phyloP scores from a whole-genome alignment of 2,888 invertebrate species.

The Pimpla rufipes region DNA sequence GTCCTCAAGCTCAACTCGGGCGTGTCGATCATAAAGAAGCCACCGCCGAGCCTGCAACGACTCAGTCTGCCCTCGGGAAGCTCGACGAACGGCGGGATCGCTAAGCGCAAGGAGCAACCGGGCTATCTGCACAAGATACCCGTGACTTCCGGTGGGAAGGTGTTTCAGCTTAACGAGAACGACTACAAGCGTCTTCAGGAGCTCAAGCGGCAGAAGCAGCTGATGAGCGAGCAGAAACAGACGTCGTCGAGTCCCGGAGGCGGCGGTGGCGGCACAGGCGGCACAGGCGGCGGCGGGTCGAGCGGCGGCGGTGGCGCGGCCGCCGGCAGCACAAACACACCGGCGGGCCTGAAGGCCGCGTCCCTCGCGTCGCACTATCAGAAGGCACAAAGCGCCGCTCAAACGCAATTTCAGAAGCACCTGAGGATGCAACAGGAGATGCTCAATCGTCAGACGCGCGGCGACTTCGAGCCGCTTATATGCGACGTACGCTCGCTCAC shows the following conservation, averaged over 20 bases:
- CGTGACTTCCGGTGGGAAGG: conserved; percentile 90
- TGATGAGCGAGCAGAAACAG: conserved; percentile 81
- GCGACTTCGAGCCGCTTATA: conserved; percentile 84
- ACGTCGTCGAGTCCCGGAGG: conserved; percentile 61
- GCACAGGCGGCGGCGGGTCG: conserved; percentile 46
- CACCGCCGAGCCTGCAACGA: conserved; percentile 82
- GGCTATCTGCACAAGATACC: conserved; percentile 87
- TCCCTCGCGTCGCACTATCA: conserved; percentile 71
- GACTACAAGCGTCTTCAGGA: conserved; percentile 90
- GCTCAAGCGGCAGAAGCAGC: conserved; percentile 86
- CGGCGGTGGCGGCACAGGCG: conserved; percentile 57
- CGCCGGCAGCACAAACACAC: conserved; percentile 49
- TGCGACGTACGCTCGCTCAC: conserved; percentile 83
- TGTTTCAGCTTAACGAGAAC: conserved; percentile 92
- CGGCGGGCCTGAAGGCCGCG: conserved; percentile 65
- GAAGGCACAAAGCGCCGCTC: conserved; percentile 78
- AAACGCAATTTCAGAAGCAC: conserved; percentile 82
- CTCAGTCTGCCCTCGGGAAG: conserved; percentile 77
- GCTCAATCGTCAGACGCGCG: conserved; percentile 82
- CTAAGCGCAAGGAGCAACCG: conserved; percentile 82
- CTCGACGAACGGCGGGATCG: conserved; percentile 51
- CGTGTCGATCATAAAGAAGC: conserved; percentile 84
- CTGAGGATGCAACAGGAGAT: conserved; percentile 84
- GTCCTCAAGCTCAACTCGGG: conserved; percentile 81
- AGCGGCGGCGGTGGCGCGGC: background rate